Evolutionary conservation across 2,797 vertebrate species (phyloP).

Genomic region (Diglossa cyanea): DNA sequence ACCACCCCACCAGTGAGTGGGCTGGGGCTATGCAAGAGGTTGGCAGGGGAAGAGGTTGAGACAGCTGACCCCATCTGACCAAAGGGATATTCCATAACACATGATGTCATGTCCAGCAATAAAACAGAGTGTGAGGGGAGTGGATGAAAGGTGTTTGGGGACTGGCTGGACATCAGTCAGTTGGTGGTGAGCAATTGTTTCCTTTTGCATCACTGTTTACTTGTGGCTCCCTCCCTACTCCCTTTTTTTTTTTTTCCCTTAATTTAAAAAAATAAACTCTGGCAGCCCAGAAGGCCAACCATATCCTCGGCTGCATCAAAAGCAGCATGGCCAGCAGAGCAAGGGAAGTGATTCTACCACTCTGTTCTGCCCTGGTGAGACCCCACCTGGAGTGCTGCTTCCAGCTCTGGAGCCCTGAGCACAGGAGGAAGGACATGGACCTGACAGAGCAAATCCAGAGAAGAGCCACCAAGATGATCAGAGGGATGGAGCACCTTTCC

Average conservation of each 20-base stretch:
- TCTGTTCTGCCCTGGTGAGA: background rate
- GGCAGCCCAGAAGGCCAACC: background rate
- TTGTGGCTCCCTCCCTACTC: background rate
- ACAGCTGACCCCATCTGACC: background rate
- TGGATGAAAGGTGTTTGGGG: background rate
- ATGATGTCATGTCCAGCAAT: background rate
- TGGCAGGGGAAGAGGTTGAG: background rate
- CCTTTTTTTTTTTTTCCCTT: rapidly evolving
- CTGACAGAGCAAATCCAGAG: background rate
- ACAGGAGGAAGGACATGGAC: background rate
- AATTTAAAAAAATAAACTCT: background rate
- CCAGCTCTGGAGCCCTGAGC: background rate
- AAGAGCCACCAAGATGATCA: background rate
- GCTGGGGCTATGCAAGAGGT: background rate
- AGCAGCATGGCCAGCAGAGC: background rate
- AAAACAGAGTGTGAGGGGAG: background rate
- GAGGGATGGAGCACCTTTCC: background rate
- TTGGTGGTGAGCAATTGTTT: background rate
- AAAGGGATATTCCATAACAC: background rate
- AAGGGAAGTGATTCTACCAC: background rate
- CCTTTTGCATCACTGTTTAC: background rate
- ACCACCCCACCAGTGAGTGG: background rate
- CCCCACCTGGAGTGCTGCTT: background rate
- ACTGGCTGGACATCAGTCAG: rapidly evolving
- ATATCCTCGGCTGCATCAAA: background rate